Evolutionary conservation across 2,113 vertebrate genomes (phyloP).

Genomic region (Tapirus terrestris): DNA sequence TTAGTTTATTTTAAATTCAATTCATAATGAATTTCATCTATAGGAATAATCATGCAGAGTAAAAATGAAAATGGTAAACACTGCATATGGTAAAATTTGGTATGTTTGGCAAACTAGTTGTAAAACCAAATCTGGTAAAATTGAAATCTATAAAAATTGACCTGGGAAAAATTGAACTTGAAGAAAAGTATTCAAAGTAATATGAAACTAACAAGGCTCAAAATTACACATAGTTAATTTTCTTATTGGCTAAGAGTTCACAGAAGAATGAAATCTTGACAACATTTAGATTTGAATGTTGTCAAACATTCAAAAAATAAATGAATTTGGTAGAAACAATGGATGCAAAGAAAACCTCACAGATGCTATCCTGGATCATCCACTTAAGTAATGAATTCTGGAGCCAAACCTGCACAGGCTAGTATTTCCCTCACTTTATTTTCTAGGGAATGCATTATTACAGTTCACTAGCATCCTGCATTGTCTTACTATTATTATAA

Average conservation of each 20-base stretch:
- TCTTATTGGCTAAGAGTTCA: conserved; percentile 6
- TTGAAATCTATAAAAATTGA: conserved; percentile 28
- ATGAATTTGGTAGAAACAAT: conserved; percentile 13
- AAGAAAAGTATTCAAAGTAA: background rate
- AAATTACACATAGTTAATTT: background rate
- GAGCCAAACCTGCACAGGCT: background rate
- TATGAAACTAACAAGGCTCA: background rate
- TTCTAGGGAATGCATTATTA: background rate
- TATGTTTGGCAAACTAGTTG: conserved; percentile 9
- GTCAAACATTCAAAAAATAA: background rate
- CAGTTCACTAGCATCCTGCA: background rate
- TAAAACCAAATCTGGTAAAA: conserved; percentile 29
- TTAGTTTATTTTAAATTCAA: conserved; percentile 29
- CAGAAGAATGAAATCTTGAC: background rate
- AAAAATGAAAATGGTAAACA: conserved; percentile 40
- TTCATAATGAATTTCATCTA: background rate
- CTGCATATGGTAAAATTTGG: background rate
- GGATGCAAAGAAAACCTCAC: background rate
- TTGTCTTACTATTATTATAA: background rate
- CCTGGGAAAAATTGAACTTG: conserved; percentile 30
- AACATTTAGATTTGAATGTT: background rate
- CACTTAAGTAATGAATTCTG: background rate
- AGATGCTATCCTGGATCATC: background rate
- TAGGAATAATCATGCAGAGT: conserved; percentile 30
- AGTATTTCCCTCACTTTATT: background rate